Evolutionary conservation across 2,888 invertebrate genomes (phyloP).

Genomic region (Orthosia incerta): DNA sequence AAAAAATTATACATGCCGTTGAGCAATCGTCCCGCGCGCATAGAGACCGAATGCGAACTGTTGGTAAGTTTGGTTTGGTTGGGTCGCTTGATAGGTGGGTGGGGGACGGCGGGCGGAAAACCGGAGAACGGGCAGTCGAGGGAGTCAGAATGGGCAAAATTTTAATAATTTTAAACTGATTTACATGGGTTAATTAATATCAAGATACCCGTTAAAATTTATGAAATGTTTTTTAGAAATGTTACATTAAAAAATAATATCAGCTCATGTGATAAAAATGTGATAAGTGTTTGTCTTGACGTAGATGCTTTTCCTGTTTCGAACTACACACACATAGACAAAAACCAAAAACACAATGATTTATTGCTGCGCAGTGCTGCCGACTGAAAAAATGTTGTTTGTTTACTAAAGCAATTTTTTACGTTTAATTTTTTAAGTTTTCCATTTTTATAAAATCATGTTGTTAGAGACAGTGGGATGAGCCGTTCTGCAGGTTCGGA

Average conservation of each 20-base stretch:
- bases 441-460: no score
- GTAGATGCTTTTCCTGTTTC: slow-evolving; percentile 71
- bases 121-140: slow-evolving; percentile 86
- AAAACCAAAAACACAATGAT: slow-evolving; percentile 52
- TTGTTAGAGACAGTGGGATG: no score
- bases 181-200: slow-evolving; percentile 17
- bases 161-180: slow-evolving; percentile 68
- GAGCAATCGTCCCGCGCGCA: slow-evolving; percentile 88
- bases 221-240: slow-evolving; percentile 35
- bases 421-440: not conserved
- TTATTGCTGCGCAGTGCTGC: slow-evolving; percentile 50
- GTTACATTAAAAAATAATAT: slow-evolving; percentile 18
- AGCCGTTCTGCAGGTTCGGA: no score
- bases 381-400: slow-evolving; percentile 40
- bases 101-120: slow-evolving; percentile 84
- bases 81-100: slow-evolving; percentile 77
- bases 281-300: slow-evolving; percentile 70
- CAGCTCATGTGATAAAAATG: slow-evolving; percentile 49
- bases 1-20: slow-evolving; percentile 89
- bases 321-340: slow-evolving; percentile 53
- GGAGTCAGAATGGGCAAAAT: slow-evolving; percentile 80
- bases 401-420: not conserved
- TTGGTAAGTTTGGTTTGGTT: slow-evolving; percentile 83
- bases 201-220: slow-evolving; percentile 41
- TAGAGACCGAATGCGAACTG: slow-evolving; percentile 92